Evolutionary conservation across 2,888 invertebrate species (phyloP).

Genomic region (Apamea epomidion): DNA sequence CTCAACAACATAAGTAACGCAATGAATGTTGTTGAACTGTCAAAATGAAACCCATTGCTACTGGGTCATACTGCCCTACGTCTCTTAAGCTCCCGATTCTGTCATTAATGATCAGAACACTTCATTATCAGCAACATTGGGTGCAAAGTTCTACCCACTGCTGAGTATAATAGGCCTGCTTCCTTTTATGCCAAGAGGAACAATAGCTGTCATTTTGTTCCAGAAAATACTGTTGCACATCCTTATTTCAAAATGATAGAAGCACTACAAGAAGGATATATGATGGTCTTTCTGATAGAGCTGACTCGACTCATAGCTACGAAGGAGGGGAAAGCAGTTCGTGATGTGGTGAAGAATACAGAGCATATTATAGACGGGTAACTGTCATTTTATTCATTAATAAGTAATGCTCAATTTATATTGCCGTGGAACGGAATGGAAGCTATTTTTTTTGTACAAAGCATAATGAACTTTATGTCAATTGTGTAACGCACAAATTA

Average conservation of each 20-base stretch:
- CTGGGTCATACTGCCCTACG: too few relatives aligned
- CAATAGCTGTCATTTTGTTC: neutral
- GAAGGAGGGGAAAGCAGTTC: neutral
- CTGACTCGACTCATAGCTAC: constrained; percentile 5
- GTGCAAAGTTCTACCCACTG: neutral
- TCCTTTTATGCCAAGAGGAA: neutral
- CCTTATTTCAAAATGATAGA: neutral
- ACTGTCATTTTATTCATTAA: neutral
- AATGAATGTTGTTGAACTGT: too few relatives aligned
- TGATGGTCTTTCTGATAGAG: constrained; percentile 26
- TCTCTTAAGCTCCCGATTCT: too few relatives aligned
- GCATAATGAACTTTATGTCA: too few relatives aligned
- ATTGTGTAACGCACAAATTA: too few relatives aligned
- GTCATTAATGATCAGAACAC: too few relatives aligned
- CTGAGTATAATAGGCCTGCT: neutral
- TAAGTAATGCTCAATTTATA: neutral
- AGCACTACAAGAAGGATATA: neutral
- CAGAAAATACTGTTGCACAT: neutral
- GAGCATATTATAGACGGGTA: constrained; percentile 11
- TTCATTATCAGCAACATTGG: neutral
- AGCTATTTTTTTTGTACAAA: too few relatives aligned
- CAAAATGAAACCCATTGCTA: too few relatives aligned
- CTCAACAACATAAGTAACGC: too few relatives aligned
- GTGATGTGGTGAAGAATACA: constrained; percentile 3
- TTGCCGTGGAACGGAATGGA: too few relatives aligned